phyloP scores from a whole-genome alignment of 2,888 invertebrate species.

The Anarsia innoxiella region DNA sequence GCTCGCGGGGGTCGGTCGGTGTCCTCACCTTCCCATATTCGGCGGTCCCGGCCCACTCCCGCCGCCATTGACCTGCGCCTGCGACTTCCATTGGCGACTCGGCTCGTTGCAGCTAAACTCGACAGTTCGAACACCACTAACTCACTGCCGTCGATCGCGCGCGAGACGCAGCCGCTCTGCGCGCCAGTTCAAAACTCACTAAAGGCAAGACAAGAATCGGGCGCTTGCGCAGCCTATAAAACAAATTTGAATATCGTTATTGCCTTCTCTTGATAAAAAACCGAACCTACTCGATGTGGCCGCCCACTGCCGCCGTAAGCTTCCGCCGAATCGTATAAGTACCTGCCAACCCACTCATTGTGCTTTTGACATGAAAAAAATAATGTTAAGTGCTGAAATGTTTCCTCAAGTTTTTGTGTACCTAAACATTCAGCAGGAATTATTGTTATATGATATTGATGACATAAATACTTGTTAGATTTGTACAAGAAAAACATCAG shows the following conservation, averaged over 20 bases:
- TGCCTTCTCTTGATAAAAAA: constrained; percentile 62
- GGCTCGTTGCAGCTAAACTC: constrained; percentile 69
- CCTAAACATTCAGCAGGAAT: no score
- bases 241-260: constrained; percentile 60
- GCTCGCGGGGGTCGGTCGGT: constrained; percentile 13
- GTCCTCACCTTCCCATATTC: constrained; percentile 67
- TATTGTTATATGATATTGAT: no score
- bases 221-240: constrained; percentile 39
- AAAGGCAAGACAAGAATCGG: constrained; percentile 13
- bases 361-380: background rate
- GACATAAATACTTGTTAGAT: background rate
- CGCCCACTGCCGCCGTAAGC: constrained; percentile 53
- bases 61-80: constrained; percentile 69
- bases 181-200: constrained; percentile 58
- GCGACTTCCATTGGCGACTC: constrained; percentile 66
- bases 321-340: constrained; percentile 45
- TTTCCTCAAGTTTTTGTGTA: background rate
- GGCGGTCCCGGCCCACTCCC: constrained; percentile 68
- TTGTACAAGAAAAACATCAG: background rate
- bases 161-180: constrained; percentile 40
- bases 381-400: background rate
- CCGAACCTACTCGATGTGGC: constrained; percentile 58
- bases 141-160: constrained; percentile 39
- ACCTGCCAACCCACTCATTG: constrained; percentile 43
- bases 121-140: no score